Evolutionary conservation across 2,888 invertebrate species (phyloP).

Genomic region (Aquatica leii): DNA sequence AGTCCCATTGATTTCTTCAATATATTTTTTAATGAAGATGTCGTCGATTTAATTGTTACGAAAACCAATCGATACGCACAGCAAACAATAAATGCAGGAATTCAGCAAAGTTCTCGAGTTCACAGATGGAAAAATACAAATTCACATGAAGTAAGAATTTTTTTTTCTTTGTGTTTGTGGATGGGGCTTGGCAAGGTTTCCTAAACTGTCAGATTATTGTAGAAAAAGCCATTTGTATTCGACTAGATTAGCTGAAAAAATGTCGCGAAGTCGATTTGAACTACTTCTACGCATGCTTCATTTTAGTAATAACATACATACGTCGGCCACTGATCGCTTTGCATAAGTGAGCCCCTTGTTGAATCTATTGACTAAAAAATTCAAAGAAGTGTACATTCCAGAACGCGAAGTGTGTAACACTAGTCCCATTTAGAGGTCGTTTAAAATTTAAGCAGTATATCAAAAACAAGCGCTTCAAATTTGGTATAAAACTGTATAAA

Average conservation of each 20-base stretch:
- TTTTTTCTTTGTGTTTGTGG: constrained; percentile 36
- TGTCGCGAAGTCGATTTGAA: constrained; percentile 30
- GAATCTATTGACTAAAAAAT: no score
- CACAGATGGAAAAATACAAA: constrained; percentile 24
- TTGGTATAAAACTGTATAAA: neutral
- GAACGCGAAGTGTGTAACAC: no score
- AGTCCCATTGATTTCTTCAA: no score
- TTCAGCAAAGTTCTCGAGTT: constrained; percentile 21
- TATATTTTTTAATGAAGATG: no score
- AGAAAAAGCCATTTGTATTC: constrained; percentile 17
- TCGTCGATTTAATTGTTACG: no score
- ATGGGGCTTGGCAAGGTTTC: constrained; percentile 38
- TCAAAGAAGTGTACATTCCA: no score
- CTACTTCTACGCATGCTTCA: no score
- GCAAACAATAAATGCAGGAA: no score
- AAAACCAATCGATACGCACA: constrained; percentile 22
- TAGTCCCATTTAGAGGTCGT: neutral
- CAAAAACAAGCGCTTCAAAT: neutral
- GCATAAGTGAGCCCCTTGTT: no score
- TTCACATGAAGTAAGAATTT: constrained; percentile 26
- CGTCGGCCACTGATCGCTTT: constrained; percentile 15
- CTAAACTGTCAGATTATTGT: constrained; percentile 34
- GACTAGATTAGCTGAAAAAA: constrained; percentile 17
- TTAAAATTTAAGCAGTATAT: neutral
- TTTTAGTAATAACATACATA: constrained; percentile 33